Conservation (phyloP, 2,113 vertebrate genomes). For the Butorides virescens region DNA sequence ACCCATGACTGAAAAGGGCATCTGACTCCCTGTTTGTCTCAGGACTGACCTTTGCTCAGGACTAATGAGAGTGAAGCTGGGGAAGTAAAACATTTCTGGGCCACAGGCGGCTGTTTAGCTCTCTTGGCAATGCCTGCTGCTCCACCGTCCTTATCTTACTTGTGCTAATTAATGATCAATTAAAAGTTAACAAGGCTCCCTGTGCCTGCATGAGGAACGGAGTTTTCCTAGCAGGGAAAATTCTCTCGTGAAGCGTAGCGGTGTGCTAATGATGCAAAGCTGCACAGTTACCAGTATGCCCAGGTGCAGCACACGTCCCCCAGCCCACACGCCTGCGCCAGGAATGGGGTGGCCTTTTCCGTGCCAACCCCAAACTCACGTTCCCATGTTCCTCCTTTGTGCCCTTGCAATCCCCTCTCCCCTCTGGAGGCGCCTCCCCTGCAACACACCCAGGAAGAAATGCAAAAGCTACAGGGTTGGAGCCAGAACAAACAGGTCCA, state of each 20-base stretch:
- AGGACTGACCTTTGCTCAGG: background rate
- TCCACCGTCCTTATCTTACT: background rate
- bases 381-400: too few species aligned
- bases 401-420: background rate
- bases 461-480: background rate
- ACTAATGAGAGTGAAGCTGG: accelerated
- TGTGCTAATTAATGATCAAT: background rate
- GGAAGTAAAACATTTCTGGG: background rate
- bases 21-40: background rate
- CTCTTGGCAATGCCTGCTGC: background rate
- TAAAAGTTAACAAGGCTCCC: background rate
- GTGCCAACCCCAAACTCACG: accelerated
- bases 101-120: background rate
- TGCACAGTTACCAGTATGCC: background rate
- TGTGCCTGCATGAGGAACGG: background rate
- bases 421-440: background rate
- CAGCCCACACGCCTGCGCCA: background rate
- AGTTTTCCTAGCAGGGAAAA: background rate
- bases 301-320: accelerated
- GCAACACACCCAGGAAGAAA: background rate
- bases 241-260: accelerated
- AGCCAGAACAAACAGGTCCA: background rate
- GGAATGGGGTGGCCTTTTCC: background rate
- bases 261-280: background rate
- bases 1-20: background rate